Conservation (phyloP, 1,140 invertebrate species). For the Platyura marginata region DNA sequence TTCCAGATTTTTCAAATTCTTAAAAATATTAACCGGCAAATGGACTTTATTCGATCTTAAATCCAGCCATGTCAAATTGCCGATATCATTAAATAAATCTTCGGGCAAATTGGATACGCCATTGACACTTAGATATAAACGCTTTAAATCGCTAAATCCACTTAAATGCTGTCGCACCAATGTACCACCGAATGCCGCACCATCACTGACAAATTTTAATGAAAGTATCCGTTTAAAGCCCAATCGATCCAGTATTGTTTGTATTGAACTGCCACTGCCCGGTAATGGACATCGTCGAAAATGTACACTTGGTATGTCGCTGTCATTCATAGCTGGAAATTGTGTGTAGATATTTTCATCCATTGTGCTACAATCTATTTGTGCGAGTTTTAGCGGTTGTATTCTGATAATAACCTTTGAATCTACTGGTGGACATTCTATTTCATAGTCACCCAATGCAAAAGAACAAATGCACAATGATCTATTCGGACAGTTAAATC, state of each 20-base stretch:
- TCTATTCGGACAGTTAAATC: neutral
- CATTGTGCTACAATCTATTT: neutral
- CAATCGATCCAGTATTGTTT: neutral
- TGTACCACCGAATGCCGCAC: neutral
- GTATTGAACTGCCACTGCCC: neutral
- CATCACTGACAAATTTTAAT: neutral
- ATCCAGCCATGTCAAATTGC: slow-evolving; percentile 35
- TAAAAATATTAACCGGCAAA: slow-evolving; percentile 33
- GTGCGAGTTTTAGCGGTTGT: neutral
- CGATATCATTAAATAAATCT: slow-evolving; percentile 34
- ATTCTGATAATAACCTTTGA: neutral
- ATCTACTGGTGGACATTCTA: neutral
- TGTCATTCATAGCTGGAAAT: neutral
- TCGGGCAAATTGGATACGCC: slow-evolving; percentile 28
- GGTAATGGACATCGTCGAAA: neutral
- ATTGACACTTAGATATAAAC: slow-evolving; percentile 14
- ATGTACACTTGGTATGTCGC: neutral
- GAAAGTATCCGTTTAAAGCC: neutral
- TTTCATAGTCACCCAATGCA: neutral
- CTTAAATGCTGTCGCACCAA: slow-evolving; percentile 11
- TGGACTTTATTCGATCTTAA: slow-evolving; percentile 36
- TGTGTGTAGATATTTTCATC: neutral
- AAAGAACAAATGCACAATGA: neutral
- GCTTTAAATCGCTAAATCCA: slow-evolving; percentile 11
- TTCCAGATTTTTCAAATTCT: slow-evolving; percentile 29